Percentiles rank a stretch among this genome's conserved stretches.
phyloP scores from a whole-genome alignment of 2,797 vertebrate species.

The Tragelaphus eurycerus region DNA sequence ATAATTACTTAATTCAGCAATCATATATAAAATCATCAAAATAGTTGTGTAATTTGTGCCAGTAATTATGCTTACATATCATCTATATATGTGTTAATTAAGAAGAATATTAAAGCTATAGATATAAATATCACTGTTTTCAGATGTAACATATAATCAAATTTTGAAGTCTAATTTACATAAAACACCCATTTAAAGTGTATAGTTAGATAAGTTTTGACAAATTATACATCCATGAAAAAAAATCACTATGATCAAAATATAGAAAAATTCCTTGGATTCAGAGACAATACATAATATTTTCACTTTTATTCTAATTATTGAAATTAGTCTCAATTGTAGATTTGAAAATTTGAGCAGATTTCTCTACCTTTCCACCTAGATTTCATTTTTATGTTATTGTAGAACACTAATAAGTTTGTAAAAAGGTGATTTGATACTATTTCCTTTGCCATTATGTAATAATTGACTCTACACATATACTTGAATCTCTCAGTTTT shows the following conservation, averaged over 20 bases:
- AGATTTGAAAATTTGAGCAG: background rate
- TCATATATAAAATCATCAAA: background rate
- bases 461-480: rapidly evolving
- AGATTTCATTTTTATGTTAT: background rate
- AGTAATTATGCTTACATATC: background rate
- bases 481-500: background rate
- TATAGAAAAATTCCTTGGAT: background rate
- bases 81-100: background rate
- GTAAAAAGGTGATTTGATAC: background rate
- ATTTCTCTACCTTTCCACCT: background rate
- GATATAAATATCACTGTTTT: background rate
- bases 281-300: background rate
- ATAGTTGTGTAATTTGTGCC: background rate
- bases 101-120: background rate
- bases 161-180: background rate
- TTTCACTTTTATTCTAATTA: background rate
- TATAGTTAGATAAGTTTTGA: background rate
- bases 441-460: background rate
- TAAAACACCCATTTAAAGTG: background rate
- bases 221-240: background rate
- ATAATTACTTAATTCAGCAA: background rate
- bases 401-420: background rate
- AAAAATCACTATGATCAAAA: background rate
- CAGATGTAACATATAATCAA: background rate
- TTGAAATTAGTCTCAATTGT: background rate